phyloP scores from a whole-genome alignment of 2,888 invertebrate species.

The Diabrotica balteata region DNA sequence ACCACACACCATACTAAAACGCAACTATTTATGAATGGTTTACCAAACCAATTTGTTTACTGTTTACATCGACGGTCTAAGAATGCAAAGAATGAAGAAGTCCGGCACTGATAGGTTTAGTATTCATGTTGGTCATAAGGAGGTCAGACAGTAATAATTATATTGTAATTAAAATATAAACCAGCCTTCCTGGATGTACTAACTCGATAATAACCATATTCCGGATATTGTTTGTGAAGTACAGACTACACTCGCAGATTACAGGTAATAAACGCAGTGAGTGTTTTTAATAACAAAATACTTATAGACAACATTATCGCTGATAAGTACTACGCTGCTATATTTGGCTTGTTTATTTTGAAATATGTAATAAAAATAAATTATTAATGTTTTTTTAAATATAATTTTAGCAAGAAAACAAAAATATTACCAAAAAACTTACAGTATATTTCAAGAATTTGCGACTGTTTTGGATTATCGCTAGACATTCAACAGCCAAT shows the following conservation, averaged over 20 bases:
- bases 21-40: background rate
- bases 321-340: too few species aligned
- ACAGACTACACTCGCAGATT: background rate
- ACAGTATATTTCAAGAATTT: too few species aligned
- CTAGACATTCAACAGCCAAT: too few species aligned
- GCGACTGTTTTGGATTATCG: too few species aligned
- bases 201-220: constrained; percentile 6
- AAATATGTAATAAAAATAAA: too few species aligned
- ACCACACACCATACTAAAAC: background rate
- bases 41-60: background rate
- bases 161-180: constrained; percentile 22
- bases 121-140: constrained; percentile 16
- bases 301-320: too few species aligned
- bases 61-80: background rate
- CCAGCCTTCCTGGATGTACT: constrained; percentile 19
- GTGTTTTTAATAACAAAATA: too few species aligned
- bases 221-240: background rate
- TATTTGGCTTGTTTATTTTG: too few species aligned
- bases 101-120: constrained; percentile 13
- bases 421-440: too few species aligned
- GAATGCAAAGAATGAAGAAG: constrained; percentile 10
- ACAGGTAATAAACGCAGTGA: too few species aligned
- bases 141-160: constrained; percentile 20
- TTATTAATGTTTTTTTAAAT: too few species aligned
- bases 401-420: too few species aligned